Percentiles rank a stretch among this genome's conserved stretches.
phyloP scores from a whole-genome alignment of 2,797 vertebrate genomes.

The Acrossocheilus fasciatus region DNA sequence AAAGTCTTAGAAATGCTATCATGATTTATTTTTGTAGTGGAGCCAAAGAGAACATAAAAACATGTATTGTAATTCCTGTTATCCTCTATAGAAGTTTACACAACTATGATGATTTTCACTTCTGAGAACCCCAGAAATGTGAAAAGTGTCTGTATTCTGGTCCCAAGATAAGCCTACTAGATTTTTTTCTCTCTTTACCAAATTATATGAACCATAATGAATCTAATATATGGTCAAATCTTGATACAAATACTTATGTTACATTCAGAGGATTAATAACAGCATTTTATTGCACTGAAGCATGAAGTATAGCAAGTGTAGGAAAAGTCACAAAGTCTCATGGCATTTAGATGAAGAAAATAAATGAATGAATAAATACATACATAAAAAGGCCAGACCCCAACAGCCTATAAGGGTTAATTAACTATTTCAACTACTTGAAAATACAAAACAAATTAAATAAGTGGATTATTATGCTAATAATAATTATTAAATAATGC shows the following conservation, averaged over 20 bases:
- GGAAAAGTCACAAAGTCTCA: neutral
- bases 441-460: neutral
- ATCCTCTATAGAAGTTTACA: no score
- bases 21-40: no score
- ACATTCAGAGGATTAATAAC: neutral
- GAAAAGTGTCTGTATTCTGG: no score
- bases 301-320: neutral
- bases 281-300: neutral
- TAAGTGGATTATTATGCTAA: neutral
- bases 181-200: neutral
- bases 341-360: neutral
- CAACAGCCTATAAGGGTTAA: neutral
- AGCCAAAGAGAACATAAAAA: no score
- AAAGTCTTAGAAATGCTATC: no score
- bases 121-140: no score
- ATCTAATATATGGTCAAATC: neutral
- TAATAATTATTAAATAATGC: neutral
- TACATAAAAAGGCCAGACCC: neutral
- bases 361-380: no score
- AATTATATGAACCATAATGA: neutral
- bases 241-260: neutral
- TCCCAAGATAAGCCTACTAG: neutral
- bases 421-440: neutral
- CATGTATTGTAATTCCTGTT: no score
- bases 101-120: no score